These are phyloP conservation scores for Luperina nickerlii DNA, from an alignment of 2,888 invertebrate genomes.

Conservation along the genomic window DNA sequence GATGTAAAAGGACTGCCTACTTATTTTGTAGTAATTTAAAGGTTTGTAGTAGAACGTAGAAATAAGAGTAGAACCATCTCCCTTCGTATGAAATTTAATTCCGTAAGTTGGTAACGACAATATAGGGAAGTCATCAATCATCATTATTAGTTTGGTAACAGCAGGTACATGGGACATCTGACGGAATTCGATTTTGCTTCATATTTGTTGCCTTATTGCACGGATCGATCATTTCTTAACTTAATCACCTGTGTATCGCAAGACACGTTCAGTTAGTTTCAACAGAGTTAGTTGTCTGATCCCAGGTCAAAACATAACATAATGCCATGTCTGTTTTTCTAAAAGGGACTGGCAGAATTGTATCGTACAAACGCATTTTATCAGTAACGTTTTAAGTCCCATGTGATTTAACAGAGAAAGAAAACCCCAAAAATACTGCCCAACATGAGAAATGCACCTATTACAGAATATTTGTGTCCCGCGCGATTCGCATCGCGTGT, in stretches of 20 bases:
- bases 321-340: not conserved
- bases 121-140: not conserved
- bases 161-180: not conserved
- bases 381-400: no score
- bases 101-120: not conserved
- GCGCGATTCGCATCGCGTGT: no score
- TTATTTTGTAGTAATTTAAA: not conserved
- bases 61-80: not conserved
- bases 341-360: not conserved
- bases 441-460: no score
- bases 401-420: no score
- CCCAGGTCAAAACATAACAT: not conserved
- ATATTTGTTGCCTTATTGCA: constrained; percentile 11
- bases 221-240: constrained; percentile 23
- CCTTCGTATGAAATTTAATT: not conserved
- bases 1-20: not conserved
- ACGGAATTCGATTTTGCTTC: constrained; percentile 7
- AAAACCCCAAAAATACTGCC: no score
- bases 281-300: constrained; percentile 1
- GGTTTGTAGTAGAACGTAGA: not conserved
- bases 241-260: constrained; percentile 2
- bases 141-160: constrained; percentile 16
- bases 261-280: constrained; percentile 17
- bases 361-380: not conserved
- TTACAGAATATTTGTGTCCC: no score